Percentiles rank a stretch among this genome's conserved stretches.
phyloP scores from a whole-genome alignment of 2,113 vertebrate species.

The Albula glossodonta region DNA sequence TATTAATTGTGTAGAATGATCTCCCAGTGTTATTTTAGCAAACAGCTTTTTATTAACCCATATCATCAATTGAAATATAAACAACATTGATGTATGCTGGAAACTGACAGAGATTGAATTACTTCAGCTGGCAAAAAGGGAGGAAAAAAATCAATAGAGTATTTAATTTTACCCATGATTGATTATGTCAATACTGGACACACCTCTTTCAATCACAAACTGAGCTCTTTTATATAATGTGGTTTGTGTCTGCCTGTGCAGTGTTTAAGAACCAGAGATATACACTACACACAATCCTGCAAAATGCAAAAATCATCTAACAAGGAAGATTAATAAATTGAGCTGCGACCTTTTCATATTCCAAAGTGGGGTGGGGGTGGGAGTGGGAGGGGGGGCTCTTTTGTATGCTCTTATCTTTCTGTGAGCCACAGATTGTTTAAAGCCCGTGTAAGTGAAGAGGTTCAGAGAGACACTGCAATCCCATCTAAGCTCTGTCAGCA shows the following conservation, averaged over 20 bases:
- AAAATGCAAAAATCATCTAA: not conserved
- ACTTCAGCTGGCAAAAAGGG: constrained; percentile 36
- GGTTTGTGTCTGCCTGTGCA: not conserved
- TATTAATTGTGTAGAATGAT: not conserved
- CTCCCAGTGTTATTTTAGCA: not conserved
- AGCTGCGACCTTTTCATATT: not conserved
- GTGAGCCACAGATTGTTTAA: not conserved
- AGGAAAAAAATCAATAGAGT: constrained; percentile 46
- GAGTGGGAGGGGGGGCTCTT: too few species aligned
- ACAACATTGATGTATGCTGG: constrained; percentile 38
- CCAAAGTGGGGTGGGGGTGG: not conserved
- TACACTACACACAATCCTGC: not conserved
- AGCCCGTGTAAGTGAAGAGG: constrained; percentile 9
- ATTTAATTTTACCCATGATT: constrained; percentile 59
- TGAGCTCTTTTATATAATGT: constrained; percentile 30
- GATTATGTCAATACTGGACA: constrained; percentile 51
- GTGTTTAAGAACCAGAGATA: constrained; percentile 2
- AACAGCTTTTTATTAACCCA: constrained; percentile 32
- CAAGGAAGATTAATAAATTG: not conserved
- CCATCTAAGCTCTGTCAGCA: constrained; percentile 4
- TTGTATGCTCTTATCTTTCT: not conserved
- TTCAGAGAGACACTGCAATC: constrained; percentile 15
- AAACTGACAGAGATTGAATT: constrained; percentile 34
- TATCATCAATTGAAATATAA: constrained; percentile 34
- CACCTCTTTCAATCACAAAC: constrained; percentile 41